Base-by-base conservation (phyloP, 2,797 vertebrate genomes). In the Pogonophryne albipinna region DNA sequence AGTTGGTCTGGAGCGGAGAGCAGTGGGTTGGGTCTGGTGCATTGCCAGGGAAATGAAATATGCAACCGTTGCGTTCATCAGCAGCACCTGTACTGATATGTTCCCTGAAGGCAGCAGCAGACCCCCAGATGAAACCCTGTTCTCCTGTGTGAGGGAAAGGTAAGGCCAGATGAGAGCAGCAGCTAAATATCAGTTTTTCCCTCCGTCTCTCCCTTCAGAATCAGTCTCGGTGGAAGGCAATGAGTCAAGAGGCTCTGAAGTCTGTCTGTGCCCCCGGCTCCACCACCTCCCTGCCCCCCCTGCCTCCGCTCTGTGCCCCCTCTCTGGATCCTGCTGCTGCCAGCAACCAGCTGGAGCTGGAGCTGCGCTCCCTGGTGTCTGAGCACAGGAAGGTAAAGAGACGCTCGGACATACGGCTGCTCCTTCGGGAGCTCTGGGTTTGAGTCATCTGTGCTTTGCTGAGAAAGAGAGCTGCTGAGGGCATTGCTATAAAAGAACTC, bases 221-320 rank as follows among this genome's bases (percentile, higher is more conserved):
- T 87, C 96, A 95, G 80, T 98, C 98, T 38, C 96, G 93, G 70
- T 99, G 98, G 98, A 99, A 99, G 86, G 94, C 96, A 10, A 99
- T 99, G 98, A 99, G 97, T 20, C 95, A 93, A 79, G 98, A 99
- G 86, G 98, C 97, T 45, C 93, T 99, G 83, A 95, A 95, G 88
- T 98, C 98, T 0, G 96, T 99, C 0, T 99, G 97, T 69, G 91
- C 93, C 53, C 96, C 95, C 0, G 97, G 97, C 69, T 92, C 96
- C 56, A 93, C 90, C 4, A 88, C 95, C 38, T 96, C 97, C 3
- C 93, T 97, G 78, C 96, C 96, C 10, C 95, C 94, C 16, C 93
- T 95, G 71, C 97, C 98, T 62, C 96, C 97, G 4, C 95, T 99
- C 13, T 97, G 96, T 49, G 93, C 96, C 12, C 93, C 97, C 0